Evolutionary conservation across 2,797 vertebrate genomes (phyloP).

Genomic region (Enteromius radiatus): DNA sequence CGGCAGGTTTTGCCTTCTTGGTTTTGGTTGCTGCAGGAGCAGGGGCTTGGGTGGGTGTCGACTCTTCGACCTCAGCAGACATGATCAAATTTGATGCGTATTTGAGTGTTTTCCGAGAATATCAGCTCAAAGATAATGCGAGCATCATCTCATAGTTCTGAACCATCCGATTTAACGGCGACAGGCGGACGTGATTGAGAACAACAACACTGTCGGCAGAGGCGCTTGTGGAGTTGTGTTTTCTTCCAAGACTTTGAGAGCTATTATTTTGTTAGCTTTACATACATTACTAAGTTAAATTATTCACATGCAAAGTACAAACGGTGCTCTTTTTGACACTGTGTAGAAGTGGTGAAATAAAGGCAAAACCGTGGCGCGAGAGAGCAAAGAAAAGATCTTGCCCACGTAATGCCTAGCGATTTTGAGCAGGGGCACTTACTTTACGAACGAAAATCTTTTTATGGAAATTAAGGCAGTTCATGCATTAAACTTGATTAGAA

Average conservation of each 20-base stretch:
- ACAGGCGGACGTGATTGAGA: slow-evolving; percentile 84
- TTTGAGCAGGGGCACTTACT: slow-evolving; percentile 70
- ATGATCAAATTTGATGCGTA: slow-evolving; percentile 62
- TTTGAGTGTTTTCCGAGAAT: neutral
- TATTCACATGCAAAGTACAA: neutral
- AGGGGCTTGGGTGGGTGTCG: slow-evolving; percentile 69
- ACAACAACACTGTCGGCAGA: slow-evolving; percentile 80
- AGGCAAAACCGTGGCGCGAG: neutral
- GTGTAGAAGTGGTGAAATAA: neutral
- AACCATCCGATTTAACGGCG: slow-evolving; percentile 67
- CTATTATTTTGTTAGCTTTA: slow-evolving; percentile 42
- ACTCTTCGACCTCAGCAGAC: slow-evolving; percentile 78
- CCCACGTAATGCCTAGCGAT: slow-evolving; percentile 55
- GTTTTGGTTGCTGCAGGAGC: slow-evolving; percentile 63
- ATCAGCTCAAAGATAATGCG: neutral
- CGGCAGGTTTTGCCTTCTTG: slow-evolving; percentile 64
- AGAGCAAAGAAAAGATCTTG: slow-evolving; percentile 61
- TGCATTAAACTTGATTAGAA: neutral
- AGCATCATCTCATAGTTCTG: neutral
- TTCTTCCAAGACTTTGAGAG: slow-evolving; percentile 67
- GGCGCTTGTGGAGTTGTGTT: slow-evolving; percentile 77
- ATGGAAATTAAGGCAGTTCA: neutral
- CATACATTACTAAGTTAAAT: neutral
- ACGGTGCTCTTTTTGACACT: neutral
- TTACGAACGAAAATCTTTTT: slow-evolving; percentile 41